Evolutionary conservation across 2,888 invertebrate genomes (phyloP).

Genomic region (Protodeltote pygarga): DNA sequence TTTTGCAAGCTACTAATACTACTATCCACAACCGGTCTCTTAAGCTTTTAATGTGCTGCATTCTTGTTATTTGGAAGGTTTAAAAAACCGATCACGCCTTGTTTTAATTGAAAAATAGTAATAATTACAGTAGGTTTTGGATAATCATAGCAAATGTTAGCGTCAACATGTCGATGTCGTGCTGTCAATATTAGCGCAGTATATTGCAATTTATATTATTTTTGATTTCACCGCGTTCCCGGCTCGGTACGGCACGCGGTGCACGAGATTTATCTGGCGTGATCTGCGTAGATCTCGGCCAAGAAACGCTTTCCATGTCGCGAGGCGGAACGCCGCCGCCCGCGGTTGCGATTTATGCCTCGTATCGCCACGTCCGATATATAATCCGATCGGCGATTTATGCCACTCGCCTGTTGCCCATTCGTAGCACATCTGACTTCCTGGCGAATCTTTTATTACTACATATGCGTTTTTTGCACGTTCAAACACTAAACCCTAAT

Average conservation of each 20-base stretch:
- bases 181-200: neutral
- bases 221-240: slow-evolving; percentile 59
- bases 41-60: slow-evolving; percentile 53
- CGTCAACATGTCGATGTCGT: neutral
- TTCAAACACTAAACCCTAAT: slow-evolving; percentile 51
- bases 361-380: slow-evolving; percentile 58
- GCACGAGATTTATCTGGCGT: slow-evolving; percentile 67
- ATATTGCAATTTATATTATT: slow-evolving; percentile 38
- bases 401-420: slow-evolving; percentile 42
- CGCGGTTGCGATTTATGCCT: slow-evolving; percentile 66
- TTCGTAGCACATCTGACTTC: slow-evolving; percentile 47
- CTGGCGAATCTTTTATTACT: slow-evolving; percentile 18
- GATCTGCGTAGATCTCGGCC: slow-evolving; percentile 68
- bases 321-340: slow-evolving; percentile 68
- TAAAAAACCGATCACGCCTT: slow-evolving; percentile 11
- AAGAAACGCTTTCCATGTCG: slow-evolving; percentile 78
- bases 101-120: no score
- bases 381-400: slow-evolving; percentile 64
- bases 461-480: slow-evolving; percentile 30
- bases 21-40: slow-evolving; percentile 62
- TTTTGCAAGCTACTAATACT: slow-evolving; percentile 73
- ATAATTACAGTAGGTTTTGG: no score
- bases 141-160: neutral
- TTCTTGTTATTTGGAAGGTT: slow-evolving; percentile 44
- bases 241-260: slow-evolving; percentile 55